phyloP scores from a whole-genome alignment of 2,797 vertebrate species.

The Characodon lateralis region DNA sequence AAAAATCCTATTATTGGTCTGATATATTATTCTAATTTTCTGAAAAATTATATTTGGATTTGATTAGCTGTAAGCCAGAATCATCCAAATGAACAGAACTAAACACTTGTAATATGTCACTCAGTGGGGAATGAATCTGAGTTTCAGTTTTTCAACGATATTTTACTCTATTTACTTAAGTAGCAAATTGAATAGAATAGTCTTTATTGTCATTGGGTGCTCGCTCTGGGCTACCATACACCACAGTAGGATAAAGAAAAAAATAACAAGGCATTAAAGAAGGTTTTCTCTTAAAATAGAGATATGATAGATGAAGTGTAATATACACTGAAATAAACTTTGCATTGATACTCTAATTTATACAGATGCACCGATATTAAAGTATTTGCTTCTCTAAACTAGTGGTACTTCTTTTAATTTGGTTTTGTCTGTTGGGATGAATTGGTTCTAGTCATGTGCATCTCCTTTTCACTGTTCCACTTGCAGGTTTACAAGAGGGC shows the following conservation, averaged over 20 bases:
- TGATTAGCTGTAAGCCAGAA: not conserved
- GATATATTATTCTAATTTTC: not conserved
- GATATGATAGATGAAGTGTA: not conserved
- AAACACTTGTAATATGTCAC: not conserved
- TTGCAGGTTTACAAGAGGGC: constrained; percentile 97
- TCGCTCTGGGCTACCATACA: too few species aligned
- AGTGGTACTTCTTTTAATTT: not conserved
- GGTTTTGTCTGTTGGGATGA: too few species aligned
- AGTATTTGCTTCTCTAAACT: not conserved
- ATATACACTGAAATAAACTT: not conserved
- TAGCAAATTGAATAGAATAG: too few species aligned
- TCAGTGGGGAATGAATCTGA: not conserved
- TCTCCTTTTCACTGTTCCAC: not conserved
- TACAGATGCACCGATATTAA: not conserved
- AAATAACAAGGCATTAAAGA: too few species aligned
- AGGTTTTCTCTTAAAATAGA: too few species aligned
- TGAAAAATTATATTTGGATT: not conserved
- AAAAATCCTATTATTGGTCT: not conserved
- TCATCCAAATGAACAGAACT: not conserved
- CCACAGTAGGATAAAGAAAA: too few species aligned
- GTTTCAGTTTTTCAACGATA: not conserved
- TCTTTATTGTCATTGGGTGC: too few species aligned
- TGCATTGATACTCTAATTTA: not conserved
- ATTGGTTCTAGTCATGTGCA: not conserved
- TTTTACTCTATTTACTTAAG: too few species aligned